Conservation (phyloP, 2,797 vertebrate genomes). For the Danio kyathit region DNA sequence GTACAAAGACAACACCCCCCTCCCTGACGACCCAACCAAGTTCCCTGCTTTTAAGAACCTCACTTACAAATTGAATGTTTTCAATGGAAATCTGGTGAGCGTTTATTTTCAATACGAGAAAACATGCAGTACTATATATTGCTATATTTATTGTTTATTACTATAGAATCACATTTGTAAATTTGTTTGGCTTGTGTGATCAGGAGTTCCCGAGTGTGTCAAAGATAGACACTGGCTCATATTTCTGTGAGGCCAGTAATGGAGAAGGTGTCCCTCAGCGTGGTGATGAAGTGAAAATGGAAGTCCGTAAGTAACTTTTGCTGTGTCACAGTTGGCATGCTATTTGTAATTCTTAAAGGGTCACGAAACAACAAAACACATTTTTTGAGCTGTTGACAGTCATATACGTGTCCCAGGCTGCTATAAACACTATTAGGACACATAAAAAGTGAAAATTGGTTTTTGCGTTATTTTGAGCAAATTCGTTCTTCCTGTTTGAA, state of each 20-base stretch:
- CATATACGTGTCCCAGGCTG: too few relatives aligned
- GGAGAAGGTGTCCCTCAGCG: slow-evolving; percentile 68
- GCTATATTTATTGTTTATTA: not conserved
- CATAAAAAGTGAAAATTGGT: too few relatives aligned
- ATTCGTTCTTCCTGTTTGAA: too few relatives aligned
- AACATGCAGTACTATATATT: not conserved
- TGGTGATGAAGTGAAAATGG: slow-evolving; percentile 74
- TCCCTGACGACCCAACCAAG: slow-evolving; percentile 79
- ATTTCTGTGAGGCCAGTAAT: slow-evolving; percentile 85
- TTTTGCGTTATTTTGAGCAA: too few relatives aligned
- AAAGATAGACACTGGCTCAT: slow-evolving; percentile 76
- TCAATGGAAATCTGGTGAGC: slow-evolving; percentile 84
- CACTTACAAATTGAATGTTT: slow-evolving; percentile 79
- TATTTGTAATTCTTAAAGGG: too few relatives aligned
- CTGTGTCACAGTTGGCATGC: not conserved
- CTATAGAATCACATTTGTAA: not conserved
- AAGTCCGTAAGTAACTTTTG: slow-evolving; percentile 82
- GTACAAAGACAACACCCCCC: slow-evolving; percentile 75
- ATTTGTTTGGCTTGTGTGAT: slow-evolving; percentile 12
- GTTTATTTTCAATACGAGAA: not conserved
- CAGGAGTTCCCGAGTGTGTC: slow-evolving; percentile 75
- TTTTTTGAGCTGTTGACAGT: too few relatives aligned
- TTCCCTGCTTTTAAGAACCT: slow-evolving; percentile 81
- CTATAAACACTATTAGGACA: too few relatives aligned
- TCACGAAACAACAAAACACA: too few relatives aligned